Base-by-base conservation (phyloP, 2,888 invertebrate genomes). In the Pseudanteris insignis region DNA sequence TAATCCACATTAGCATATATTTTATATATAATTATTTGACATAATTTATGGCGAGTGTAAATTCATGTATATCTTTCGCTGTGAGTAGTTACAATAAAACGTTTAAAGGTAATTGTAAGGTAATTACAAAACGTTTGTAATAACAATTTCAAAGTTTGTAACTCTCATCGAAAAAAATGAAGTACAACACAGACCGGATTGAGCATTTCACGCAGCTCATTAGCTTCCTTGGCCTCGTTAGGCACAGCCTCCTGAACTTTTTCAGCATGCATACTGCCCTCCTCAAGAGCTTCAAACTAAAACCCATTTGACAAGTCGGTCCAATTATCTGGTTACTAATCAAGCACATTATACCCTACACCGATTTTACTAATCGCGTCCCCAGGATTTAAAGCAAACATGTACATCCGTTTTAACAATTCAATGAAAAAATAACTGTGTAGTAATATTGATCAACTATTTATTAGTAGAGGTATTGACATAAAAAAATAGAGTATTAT, bases 201-300 rank as follows among this genome's bases (percentile, higher is more conserved):
- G 68, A 72, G 72, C 63, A 77, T 70, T 73, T 78, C 77, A 68
- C 70, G 77, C 72, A 77, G 72, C 62, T 77, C 78, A 72, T 71
- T 74, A 53, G 75, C 68, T 67, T 78, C 78, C 71, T 71, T 74
- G 65, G 72, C 63, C 66, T 75, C 75, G 61, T 70, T 71, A 69
- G 70, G 65, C 69, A 68, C 50, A 68, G 55, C 67, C 63, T 70
- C 75, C 70, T 76, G 77, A 53, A 69, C 70, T 72, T 76, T 66
- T 68, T 74, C 77, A 40, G 66, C 77, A 77, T 78, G 78, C 76
- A 80, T 72, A 71, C 64, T 71, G 72, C 76, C 70, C 67, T 80
- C 79, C 73, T 76, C 76, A 69, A 79, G 72, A 67, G 74, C 75
- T 60, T 78, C 79, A 71, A 73, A 77, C 79, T 80, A 79, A 76